Percentiles rank a stretch among this genome's conserved stretches.
phyloP scores from a whole-genome alignment of 1,140 invertebrate species.

The Ips nitidus region DNA sequence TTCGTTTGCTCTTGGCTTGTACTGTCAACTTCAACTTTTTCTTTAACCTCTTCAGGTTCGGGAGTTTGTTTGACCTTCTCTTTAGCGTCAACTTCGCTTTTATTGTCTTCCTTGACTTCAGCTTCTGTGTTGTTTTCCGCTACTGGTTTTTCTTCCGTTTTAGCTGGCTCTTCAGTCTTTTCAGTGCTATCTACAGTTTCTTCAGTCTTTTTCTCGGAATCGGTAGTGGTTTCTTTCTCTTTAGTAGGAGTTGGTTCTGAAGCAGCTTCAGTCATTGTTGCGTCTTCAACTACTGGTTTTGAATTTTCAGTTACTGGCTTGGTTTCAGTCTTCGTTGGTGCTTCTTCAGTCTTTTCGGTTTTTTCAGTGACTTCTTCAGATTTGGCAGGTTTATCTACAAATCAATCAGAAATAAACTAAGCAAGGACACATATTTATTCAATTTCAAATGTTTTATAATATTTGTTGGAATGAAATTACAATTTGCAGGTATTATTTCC shows the following conservation, averaged over 20 bases:
- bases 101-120: neutral
- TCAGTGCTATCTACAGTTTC: conserved; percentile 14
- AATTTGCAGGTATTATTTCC: too few species aligned
- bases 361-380: neutral
- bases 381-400: neutral
- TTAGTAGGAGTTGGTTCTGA: neutral
- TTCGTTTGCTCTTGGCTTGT: neutral
- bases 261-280: neutral
- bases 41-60: too few species aligned
- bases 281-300: neutral
- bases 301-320: neutral
- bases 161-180: conserved; percentile 5
- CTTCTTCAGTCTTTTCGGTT: conserved; percentile 30
- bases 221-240: neutral
- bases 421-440: too few species aligned
- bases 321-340: neutral
- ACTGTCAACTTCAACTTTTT: conserved; percentile 1
- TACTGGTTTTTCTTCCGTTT: conserved; percentile 6
- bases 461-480: too few species aligned
- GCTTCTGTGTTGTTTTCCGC: neutral
- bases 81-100: neutral
- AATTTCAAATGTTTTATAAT: too few species aligned
- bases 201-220: conserved; percentile 2
- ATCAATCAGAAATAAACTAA: neutral
- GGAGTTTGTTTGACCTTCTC: too few species aligned